phyloP scores from a whole-genome alignment of 92 coral and sea anemone species.

The Paragorgia papillata region DNA sequence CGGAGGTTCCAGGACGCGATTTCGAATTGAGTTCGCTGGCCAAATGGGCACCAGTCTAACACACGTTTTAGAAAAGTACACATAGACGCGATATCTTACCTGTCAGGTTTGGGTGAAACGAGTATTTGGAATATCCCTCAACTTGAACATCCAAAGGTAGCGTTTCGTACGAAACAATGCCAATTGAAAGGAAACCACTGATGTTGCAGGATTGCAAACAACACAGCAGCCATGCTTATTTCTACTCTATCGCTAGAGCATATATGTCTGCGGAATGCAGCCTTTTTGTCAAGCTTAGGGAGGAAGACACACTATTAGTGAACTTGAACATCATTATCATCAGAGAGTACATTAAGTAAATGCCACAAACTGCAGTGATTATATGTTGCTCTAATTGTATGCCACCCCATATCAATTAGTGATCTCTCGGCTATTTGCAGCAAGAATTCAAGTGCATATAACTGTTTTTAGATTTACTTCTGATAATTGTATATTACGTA shows the following conservation, averaged over 20 bases:
- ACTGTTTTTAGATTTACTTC: no score
- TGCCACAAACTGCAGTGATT: no score
- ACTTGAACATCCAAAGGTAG: conserved; percentile 25
- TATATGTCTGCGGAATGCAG: no score
- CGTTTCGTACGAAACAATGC: conserved; percentile 35
- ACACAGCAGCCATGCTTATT: conserved; percentile 9
- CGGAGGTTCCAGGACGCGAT: background rate
- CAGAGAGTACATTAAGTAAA: no score
- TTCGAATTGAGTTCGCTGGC: background rate
- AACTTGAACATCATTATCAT: no score
- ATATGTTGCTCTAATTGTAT: no score
- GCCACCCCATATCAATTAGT: no score
- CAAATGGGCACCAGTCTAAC: background rate
- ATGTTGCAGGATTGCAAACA: conserved; percentile 34
- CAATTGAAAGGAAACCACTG: conserved; percentile 13
- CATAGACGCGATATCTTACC: conserved; percentile 1
- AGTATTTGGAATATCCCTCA: background rate
- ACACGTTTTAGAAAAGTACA: background rate
- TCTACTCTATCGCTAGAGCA: conserved; percentile 16
- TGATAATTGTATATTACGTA: no score
- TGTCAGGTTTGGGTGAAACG: conserved; percentile 1
- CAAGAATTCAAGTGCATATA: no score
- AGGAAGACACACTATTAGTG: no score
- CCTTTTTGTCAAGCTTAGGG: no score
- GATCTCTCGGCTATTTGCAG: no score